Percentiles rank a stretch among this genome's conserved stretches.
Evolutionary conservation across 2,888 invertebrate genomes (phyloP).

Genomic region (Drosophila limbata): DNA sequence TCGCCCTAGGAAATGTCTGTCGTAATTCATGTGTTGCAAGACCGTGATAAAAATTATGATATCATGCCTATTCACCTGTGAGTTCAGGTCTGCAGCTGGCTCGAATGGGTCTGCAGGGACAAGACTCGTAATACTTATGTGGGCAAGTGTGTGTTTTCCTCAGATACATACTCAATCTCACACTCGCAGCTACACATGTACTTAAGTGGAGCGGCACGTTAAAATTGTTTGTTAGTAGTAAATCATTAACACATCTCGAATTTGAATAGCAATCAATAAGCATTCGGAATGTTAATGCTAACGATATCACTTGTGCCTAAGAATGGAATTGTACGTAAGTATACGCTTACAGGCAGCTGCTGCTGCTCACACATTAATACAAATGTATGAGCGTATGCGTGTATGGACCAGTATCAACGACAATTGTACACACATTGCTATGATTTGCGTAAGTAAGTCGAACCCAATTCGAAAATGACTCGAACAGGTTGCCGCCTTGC

Average conservation of each 20-base stretch:
- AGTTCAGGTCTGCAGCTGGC: too few relatives aligned
- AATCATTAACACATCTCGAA: conserved; percentile 46
- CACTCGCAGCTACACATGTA: conserved; percentile 5
- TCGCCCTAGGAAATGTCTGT: too few relatives aligned
- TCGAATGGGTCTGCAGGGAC: background rate
- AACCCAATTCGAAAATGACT: conserved; percentile 16
- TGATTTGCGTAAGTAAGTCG: conserved; percentile 6
- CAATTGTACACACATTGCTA: background rate
- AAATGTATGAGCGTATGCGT: background rate
- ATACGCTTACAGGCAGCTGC: background rate
- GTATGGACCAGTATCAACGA: background rate
- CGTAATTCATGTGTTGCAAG: too few relatives aligned
- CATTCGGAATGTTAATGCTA: conserved; percentile 24
- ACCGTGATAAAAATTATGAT: too few relatives aligned
- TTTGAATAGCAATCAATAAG: conserved; percentile 27
- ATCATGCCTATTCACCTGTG: too few relatives aligned
- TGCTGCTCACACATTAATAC: background rate
- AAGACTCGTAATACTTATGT: background rate
- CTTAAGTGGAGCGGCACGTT: conserved; percentile 28
- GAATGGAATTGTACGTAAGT: conserved; percentile 3
- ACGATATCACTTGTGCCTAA: conserved; percentile 22
- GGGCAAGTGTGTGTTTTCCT: conserved; percentile 9
- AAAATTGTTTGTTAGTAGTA: conserved; percentile 23
- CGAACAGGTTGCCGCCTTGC: conserved; percentile 19
- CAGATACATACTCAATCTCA: conserved; percentile 25